Evolutionary conservation across 2,888 invertebrate species (phyloP).

Genomic region (Tethea ocularis): DNA sequence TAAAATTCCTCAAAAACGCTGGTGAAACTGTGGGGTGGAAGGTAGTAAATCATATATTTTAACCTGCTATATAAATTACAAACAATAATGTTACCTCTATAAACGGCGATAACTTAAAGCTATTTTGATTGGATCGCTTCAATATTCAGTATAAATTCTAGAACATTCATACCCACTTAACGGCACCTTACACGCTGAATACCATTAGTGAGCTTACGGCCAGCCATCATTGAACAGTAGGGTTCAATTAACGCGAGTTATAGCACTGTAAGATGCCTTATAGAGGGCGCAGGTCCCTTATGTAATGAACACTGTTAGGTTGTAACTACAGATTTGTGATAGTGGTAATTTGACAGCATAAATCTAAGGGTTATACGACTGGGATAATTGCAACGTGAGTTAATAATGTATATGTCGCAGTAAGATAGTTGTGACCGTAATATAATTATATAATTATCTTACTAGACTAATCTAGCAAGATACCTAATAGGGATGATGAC

Average conservation of each 20-base stretch:
- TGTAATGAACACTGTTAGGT: neutral
- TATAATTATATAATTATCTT: too few species aligned
- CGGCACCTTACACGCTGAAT: neutral
- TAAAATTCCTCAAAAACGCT: too few species aligned
- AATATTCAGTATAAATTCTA: neutral
- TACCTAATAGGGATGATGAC: too few species aligned
- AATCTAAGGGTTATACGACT: too few species aligned
- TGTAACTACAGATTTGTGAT: neutral
- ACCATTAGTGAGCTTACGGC: neutral
- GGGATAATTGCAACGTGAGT: too few species aligned
- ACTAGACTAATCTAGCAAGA: too few species aligned
- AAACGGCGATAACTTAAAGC: neutral
- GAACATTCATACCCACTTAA: constrained; percentile 6
- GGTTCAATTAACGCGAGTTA: constrained; percentile 1
- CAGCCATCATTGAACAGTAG: neutral
- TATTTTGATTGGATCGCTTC: constrained; percentile 4
- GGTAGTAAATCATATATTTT: too few species aligned
- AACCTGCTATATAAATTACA: neutral
- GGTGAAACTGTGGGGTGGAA: too few species aligned
- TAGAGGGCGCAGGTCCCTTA: neutral
- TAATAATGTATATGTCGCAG: too few species aligned
- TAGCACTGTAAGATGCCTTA: neutral
- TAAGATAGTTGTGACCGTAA: too few species aligned
- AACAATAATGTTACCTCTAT: neutral
- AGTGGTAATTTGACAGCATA: neutral